Conservation (phyloP, 2,888 invertebrate genomes). For the Bellardia pandia region DNA sequence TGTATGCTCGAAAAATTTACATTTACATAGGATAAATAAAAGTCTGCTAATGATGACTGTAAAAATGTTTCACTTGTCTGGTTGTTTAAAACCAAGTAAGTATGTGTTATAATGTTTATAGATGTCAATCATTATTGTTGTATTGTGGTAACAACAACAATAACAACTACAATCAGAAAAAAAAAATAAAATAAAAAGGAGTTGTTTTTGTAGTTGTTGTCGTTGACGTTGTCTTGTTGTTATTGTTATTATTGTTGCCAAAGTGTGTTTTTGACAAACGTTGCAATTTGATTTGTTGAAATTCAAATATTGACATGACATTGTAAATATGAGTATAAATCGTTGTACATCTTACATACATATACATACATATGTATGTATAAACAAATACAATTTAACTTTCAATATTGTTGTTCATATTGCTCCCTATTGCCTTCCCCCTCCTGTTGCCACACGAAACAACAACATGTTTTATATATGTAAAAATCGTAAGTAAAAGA, state of each 20-base stretch:
- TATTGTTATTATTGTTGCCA: conserved; percentile 52
- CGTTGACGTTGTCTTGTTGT: conserved; percentile 18
- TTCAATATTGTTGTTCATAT: conserved; percentile 19
- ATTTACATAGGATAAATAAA: neutral
- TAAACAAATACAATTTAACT: conserved; percentile 1
- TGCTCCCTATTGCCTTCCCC: neutral
- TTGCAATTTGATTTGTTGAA: conserved; percentile 72
- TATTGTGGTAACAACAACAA: conserved; percentile 46
- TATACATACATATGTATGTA: neutral
- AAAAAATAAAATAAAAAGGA: conserved; percentile 41
- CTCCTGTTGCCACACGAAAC: neutral
- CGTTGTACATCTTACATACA: conserved; percentile 26
- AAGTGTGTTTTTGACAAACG: conserved; percentile 71
- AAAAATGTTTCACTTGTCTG: conserved; percentile 29
- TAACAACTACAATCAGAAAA: conserved; percentile 35
- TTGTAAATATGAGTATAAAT: conserved; percentile 62
- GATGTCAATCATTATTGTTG: conserved; percentile 68
- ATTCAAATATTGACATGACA: conserved; percentile 71
- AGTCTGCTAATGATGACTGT: neutral
- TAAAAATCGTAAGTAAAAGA: conserved; percentile 12
- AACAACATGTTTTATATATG: conserved; percentile 18
- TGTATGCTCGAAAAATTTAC: neutral
- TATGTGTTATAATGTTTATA: conserved; percentile 55
- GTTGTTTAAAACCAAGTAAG: conserved; percentile 30
- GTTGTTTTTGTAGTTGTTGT: conserved; percentile 10